Base-by-base conservation (phyloP, 2,797 vertebrate species). In the Tauraco hartlaubi region DNA sequence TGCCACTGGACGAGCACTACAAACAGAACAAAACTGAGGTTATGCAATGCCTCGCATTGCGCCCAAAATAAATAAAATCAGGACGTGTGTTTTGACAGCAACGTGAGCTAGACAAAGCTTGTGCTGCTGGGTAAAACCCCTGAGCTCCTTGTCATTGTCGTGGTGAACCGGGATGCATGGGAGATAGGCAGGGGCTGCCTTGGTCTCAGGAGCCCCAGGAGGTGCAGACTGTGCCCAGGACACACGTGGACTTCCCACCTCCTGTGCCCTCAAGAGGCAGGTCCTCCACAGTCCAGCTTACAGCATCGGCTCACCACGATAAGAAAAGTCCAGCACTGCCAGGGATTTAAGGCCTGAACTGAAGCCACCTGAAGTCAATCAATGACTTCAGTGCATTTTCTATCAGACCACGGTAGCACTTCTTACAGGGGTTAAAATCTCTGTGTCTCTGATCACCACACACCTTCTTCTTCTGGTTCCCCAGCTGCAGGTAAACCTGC, bases 181-280 rank as follows among this genome's bases (percentile, higher is more conserved):
- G 62, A 92, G 12, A 68, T 6, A 22, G 78, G 49, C 22, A 54
- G 33, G 26, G 31, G 25, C 51, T 79, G 44, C 69, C 74, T 49
- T 1, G 3, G 69, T 20, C 2, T 0, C 54, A 31, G 72, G 26
- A 83, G 37, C 23, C 15, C 39, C 46, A 52, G 12, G 11, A 51
- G 41, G 20, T 2, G 1, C 26, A 56, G 31, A 28, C 25, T 19
- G 8, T 48, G 69, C 10, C 0, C 0, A 0, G 25, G 26, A 48
- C 23, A 59, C 9, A 15, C 21, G 25, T 0, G 4, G 15, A 41
- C 19, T 31, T 55, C 12, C 21, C 35, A 33, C 6, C 10, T 3
- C 14, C 39, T 23, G 46, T 16, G 4, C 28, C 17, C 33, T 23
- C 14, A 29, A 25, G 12, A 21, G 5, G 8, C 28, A 73, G n/a